These are phyloP conservation scores for Orius laevigatus DNA, from an alignment of 1,140 invertebrate genomes.

Conservation along the genomic window DNA sequence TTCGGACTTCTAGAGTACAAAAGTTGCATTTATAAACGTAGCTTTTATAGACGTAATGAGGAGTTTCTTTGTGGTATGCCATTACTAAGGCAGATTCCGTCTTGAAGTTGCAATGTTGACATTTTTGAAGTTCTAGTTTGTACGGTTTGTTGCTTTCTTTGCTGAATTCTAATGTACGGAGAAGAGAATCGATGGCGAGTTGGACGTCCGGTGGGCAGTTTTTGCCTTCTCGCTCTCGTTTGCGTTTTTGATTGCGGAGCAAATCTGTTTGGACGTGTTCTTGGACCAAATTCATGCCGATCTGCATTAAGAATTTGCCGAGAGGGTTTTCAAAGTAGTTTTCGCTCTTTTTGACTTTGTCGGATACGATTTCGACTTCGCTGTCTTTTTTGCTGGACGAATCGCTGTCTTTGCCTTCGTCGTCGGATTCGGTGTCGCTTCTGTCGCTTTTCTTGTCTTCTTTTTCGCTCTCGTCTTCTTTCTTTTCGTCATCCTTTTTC, in stretches of 20 bases:
- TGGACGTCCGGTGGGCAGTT: slow-evolving; percentile 50
- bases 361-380: slow-evolving; percentile 15
- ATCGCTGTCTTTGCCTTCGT: slow-evolving; percentile 14
- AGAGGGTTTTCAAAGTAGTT: slow-evolving; percentile 67
- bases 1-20: slow-evolving; percentile 64
- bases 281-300: slow-evolving; percentile 79
- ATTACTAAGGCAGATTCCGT: slow-evolving; percentile 74
- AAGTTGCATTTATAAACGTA: slow-evolving; percentile 76
- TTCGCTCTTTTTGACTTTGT: slow-evolving; percentile 20
- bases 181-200: slow-evolving; percentile 57
- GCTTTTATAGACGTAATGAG: slow-evolving; percentile 61
- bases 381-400: slow-evolving; percentile 15
- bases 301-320: slow-evolving; percentile 83
- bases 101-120: slow-evolving; percentile 85
- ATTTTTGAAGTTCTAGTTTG: slow-evolving; percentile 61
- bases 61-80: slow-evolving; percentile 76
- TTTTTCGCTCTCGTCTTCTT: slow-evolving; percentile 3
- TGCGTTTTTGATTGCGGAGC: slow-evolving; percentile 68
- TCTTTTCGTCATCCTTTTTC: slow-evolving; percentile 7
- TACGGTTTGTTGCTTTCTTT: slow-evolving; percentile 80
- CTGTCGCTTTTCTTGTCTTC: slow-evolving; percentile 7
- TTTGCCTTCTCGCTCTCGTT: slow-evolving; percentile 44
- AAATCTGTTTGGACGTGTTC: slow-evolving; percentile 86
- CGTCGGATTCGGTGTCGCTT: slow-evolving; percentile 13
- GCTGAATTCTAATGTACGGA: slow-evolving; percentile 69